Evolutionary conservation across 2,113 vertebrate genomes (phyloP).

Genomic region (Geothlypis trichas): DNA sequence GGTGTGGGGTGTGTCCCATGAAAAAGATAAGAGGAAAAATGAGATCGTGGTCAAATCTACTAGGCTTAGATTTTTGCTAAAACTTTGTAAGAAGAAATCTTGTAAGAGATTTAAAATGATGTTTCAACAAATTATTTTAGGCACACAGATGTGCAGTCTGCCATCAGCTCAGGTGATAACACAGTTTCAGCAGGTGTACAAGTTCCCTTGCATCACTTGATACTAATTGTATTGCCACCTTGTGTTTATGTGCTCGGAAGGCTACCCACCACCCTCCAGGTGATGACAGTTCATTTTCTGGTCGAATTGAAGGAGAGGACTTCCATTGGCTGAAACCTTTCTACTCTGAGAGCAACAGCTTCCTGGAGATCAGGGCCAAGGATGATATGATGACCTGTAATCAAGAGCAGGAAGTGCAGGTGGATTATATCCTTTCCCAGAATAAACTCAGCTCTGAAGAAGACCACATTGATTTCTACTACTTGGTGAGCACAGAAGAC

Average conservation of each 20-base stretch:
- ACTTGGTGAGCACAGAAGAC: conserved; percentile 59
- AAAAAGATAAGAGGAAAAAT: neutral
- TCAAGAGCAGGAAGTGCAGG: conserved; percentile 44
- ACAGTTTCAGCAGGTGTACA: neutral
- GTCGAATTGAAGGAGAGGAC: fast-evolving
- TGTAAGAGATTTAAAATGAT: neutral
- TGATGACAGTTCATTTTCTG: fast-evolving
- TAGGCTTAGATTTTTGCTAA: neutral
- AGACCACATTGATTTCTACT: conserved; percentile 64
- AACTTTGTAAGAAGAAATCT: neutral
- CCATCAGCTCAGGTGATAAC: neutral
- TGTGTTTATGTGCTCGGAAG: conserved; percentile 4
- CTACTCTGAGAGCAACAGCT: conserved; percentile 65
- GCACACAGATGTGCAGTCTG: neutral
- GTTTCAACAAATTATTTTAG: neutral
- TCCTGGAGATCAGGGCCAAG: conserved; percentile 48
- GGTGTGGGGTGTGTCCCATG: neutral
- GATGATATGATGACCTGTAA: conserved; percentile 22
- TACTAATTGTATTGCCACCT: neutral
- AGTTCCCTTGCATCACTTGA: neutral
- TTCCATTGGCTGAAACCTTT: conserved; percentile 61
- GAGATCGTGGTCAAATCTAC: neutral
- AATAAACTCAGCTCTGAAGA: conserved; percentile 23
- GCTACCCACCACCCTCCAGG: neutral
- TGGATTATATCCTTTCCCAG: conserved; percentile 61